Conservation (phyloP, 23 tunicate genomes). For the Ascidia mentula region DNA sequence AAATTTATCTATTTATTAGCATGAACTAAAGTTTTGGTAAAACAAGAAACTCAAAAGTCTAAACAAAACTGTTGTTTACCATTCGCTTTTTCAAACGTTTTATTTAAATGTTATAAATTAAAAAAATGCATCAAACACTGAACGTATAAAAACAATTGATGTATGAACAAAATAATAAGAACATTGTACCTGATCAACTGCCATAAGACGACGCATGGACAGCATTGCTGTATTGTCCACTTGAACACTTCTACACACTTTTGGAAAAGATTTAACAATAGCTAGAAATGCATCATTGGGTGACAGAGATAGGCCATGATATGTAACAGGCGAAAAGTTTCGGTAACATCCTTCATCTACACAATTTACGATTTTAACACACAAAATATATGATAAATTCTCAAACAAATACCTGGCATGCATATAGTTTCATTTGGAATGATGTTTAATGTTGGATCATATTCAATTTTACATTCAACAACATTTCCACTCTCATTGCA, state of each 20-base stretch:
- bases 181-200: conserved; percentile 15
- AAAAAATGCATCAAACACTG: background rate
- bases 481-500: background rate
- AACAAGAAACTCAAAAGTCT: no score
- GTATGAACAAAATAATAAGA: background rate
- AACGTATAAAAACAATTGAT: background rate
- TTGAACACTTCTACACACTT: conserved; percentile 32
- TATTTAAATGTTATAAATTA: background rate
- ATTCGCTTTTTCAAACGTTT: background rate
- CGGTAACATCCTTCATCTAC: background rate
- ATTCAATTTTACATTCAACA: background rate
- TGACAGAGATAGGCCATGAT: conserved; percentile 26
- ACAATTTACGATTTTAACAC: no score
- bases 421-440: background rate
- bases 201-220: conserved; percentile 16
- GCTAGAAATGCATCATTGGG: conserved; percentile 40
- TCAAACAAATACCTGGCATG: background rate
- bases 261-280: conserved; percentile 33
- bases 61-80: background rate
- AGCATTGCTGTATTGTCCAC: conserved; percentile 38
- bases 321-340: conserved; percentile 17
- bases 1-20: no score
- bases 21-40: no score
- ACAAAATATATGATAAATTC: no score
- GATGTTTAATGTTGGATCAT: background rate